Evolutionary conservation across 2,797 vertebrate genomes (phyloP).

Genomic region (Pseudocheirus occidentalis): DNA sequence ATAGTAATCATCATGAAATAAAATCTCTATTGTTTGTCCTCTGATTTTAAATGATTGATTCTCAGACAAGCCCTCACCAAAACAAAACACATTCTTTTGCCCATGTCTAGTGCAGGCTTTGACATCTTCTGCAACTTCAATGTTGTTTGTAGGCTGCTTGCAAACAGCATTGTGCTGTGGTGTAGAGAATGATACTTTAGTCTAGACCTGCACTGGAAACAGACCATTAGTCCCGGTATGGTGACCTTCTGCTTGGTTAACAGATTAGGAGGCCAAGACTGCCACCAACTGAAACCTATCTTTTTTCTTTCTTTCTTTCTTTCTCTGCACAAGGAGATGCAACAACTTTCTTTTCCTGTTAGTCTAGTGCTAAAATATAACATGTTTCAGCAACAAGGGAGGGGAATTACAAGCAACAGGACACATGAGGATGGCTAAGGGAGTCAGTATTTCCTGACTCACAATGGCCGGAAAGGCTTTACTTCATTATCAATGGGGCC

Average conservation of each 20-base stretch:
- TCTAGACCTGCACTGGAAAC: not conserved
- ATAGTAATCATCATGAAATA: constrained; percentile 26
- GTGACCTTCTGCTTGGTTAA: not conserved
- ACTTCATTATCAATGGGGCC: constrained; percentile 86
- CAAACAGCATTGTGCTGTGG: not conserved
- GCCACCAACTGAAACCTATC: not conserved
- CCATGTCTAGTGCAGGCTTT: not conserved
- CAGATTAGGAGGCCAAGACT: not conserved
- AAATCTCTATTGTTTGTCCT: constrained; percentile 46
- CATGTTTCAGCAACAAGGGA: constrained; percentile 61
- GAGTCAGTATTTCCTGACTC: constrained; percentile 88
- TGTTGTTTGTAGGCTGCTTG: not conserved
- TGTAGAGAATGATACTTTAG: not conserved
- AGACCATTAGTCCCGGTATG: not conserved
- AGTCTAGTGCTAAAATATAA: constrained; percentile 73
- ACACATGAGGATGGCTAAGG: constrained; percentile 77
- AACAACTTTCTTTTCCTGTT: constrained; percentile 76
- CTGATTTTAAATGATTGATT: constrained; percentile 39
- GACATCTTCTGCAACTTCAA: constrained; percentile 10
- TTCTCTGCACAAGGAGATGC: constrained; percentile 30
- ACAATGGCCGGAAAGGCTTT: constrained; percentile 91
- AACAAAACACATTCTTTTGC: constrained; percentile 46
- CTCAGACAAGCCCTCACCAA: constrained; percentile 16
- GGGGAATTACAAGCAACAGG: constrained; percentile 77
- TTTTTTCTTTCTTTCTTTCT: not conserved